Conservation (phyloP, 2,888 invertebrate genomes). For the Rhamphomyia laevipes region DNA sequence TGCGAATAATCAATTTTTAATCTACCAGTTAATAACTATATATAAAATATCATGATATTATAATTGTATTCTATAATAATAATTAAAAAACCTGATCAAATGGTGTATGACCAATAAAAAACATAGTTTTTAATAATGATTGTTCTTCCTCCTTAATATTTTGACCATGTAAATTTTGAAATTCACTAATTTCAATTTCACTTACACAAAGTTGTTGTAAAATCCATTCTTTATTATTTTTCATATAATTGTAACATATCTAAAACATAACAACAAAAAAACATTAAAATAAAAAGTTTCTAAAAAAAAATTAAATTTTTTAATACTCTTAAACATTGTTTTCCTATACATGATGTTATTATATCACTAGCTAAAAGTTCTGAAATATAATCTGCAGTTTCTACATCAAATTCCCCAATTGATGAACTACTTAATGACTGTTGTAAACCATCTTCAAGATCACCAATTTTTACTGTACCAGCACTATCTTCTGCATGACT, state of each 20-base stretch:
- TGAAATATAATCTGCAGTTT: constrained; percentile 39
- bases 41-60: constrained; percentile 1
- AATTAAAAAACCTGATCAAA: constrained; percentile 56
- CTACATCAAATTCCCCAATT: constrained; percentile 36
- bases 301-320: neutral
- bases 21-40: constrained; percentile 37
- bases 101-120: constrained; percentile 59
- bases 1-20: constrained; percentile 38
- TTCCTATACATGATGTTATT: constrained; percentile 48
- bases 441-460: constrained; percentile 15
- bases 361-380: constrained; percentile 52
- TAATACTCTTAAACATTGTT: constrained; percentile 40
- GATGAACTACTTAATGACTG: constrained; percentile 22
- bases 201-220: constrained; percentile 45
- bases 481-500: constrained; percentile 32
- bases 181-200: constrained; percentile 27
- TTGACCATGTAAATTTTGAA: constrained; percentile 34
- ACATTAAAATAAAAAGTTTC: neutral
- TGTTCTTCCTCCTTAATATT: constrained; percentile 33
- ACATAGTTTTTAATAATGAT: constrained; percentile 62
- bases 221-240: constrained; percentile 56
- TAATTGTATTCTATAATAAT: neutral
- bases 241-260: constrained; percentile 59
- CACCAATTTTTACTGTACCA: constrained; percentile 33
- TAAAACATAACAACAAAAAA: constrained; percentile 29